Conservation (phyloP, 2,797 vertebrate species). For the Mus spretus region DNA sequence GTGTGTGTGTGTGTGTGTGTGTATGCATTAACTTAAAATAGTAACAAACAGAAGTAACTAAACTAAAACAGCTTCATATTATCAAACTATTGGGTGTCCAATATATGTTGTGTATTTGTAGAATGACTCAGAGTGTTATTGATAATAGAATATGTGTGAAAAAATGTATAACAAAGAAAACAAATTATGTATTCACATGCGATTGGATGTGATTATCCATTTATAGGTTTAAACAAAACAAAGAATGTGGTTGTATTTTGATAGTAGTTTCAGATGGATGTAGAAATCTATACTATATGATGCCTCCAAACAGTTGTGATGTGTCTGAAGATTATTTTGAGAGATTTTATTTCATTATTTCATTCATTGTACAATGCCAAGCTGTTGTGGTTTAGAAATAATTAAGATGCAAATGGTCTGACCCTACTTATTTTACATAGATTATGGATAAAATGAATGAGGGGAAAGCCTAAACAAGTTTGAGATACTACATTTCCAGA, state of each 20-base stretch:
- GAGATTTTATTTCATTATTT: not conserved
- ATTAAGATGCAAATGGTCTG: not conserved
- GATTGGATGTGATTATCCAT: not conserved
- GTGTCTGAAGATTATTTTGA: not conserved
- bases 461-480: not conserved
- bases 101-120: not conserved
- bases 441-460: not conserved
- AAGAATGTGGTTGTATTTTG: not conserved
- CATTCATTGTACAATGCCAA: not conserved
- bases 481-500: not conserved
- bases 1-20: too few relatives aligned
- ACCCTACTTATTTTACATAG: not conserved
- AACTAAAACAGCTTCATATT: not conserved
- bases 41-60: too few relatives aligned
- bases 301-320: not conserved
- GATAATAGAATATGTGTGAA: not conserved
- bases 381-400: not conserved
- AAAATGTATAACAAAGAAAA: not conserved
- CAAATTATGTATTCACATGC: not conserved
- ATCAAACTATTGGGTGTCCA: not conserved
- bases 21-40: too few relatives aligned
- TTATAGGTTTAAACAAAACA: slow-evolving; percentile 51
- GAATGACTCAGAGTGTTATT: not conserved
- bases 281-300: not conserved
- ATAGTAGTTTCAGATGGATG: not conserved